phyloP scores from a whole-genome alignment of 1,140 invertebrate species.

The Ostrea edulis region DNA sequence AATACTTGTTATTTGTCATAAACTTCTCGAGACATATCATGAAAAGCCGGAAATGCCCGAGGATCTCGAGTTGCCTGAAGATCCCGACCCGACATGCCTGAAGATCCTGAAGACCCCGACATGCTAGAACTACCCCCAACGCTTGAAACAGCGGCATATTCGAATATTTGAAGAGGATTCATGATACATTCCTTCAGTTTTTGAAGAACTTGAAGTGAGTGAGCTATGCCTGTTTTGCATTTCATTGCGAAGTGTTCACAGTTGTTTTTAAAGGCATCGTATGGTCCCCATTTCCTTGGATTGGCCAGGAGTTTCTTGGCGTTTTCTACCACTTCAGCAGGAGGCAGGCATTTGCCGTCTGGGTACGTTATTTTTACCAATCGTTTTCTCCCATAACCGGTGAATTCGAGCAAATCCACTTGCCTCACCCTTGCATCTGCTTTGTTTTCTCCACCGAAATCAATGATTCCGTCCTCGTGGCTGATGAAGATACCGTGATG shows the following conservation, averaged over 20 bases:
- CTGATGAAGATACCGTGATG: too few species aligned
- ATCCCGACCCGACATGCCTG: too few species aligned
- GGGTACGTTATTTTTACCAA: conserved; percentile 23
- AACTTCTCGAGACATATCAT: too few species aligned
- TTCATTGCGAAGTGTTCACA: conserved; percentile 49
- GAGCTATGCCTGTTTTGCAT: conserved; percentile 40
- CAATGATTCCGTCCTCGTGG: too few species aligned
- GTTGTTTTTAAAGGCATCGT: conserved; percentile 36
- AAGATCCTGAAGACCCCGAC: too few species aligned
- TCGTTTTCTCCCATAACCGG: conserved; percentile 9
- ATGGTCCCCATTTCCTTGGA: neutral
- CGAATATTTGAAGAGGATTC: too few species aligned
- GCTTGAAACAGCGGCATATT: too few species aligned
- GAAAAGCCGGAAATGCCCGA: too few species aligned
- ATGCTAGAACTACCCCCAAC: too few species aligned
- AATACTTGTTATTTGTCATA: too few species aligned
- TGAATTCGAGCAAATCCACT: conserved; percentile 45
- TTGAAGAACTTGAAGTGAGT: conserved; percentile 37
- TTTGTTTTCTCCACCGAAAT: too few species aligned
- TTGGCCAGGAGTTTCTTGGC: conserved; percentile 18
- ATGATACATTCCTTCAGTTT: neutral
- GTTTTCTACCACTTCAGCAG: neutral
- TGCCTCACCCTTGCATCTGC: neutral
- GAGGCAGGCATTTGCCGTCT: neutral
- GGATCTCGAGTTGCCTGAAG: too few species aligned